Percentiles rank a stretch among this genome's conserved stretches.
phyloP scores from a whole-genome alignment of 2,888 invertebrate genomes.

The Meganola albula region DNA sequence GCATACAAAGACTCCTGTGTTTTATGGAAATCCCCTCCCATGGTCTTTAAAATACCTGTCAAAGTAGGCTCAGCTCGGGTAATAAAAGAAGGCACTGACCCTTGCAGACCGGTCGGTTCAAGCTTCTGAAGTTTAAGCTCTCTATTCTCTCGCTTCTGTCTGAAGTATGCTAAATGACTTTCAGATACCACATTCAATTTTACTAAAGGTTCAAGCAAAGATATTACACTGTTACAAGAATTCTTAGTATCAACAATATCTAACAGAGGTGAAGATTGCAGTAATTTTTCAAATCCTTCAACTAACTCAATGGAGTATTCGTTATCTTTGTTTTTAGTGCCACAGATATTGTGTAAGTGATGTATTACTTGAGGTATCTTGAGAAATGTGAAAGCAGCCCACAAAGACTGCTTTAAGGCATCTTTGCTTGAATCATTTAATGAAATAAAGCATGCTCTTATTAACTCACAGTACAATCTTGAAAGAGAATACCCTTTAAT shows the following conservation, averaged over 20 bases:
- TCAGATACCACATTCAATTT: slow-evolving; percentile 89
- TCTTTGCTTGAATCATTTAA: slow-evolving; percentile 90
- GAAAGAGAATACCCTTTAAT: slow-evolving; percentile 89
- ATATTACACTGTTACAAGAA: slow-evolving; percentile 91
- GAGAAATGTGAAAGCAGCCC: slow-evolving; percentile 96
- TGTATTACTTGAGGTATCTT: slow-evolving; percentile 91
- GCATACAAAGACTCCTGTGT: slow-evolving; percentile 90
- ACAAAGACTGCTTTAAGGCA: slow-evolving; percentile 88
- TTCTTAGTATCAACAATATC: slow-evolving; percentile 94
- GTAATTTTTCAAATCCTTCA: slow-evolving; percentile 89
- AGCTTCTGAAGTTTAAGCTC: slow-evolving; percentile 81
- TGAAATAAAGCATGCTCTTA: slow-evolving; percentile 93
- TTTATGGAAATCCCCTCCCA: slow-evolving; percentile 93
- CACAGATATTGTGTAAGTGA: slow-evolving; percentile 79
- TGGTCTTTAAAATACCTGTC: slow-evolving; percentile 91
- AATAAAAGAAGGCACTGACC: slow-evolving; percentile 86
- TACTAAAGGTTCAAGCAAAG: slow-evolving; percentile 88
- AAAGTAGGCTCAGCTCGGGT: slow-evolving; percentile 93
- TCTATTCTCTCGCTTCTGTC: slow-evolving; percentile 78
- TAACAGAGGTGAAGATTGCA: slow-evolving; percentile 89
- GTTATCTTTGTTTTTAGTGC: slow-evolving; percentile 74
- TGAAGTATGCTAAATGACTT: slow-evolving; percentile 84
- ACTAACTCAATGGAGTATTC: slow-evolving; percentile 87
- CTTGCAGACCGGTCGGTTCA: slow-evolving; percentile 82
- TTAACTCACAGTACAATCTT: slow-evolving; percentile 91